Evolutionary conservation across 2,113 vertebrate genomes (phyloP).

Genomic region (Hemichromis elongatus): DNA sequence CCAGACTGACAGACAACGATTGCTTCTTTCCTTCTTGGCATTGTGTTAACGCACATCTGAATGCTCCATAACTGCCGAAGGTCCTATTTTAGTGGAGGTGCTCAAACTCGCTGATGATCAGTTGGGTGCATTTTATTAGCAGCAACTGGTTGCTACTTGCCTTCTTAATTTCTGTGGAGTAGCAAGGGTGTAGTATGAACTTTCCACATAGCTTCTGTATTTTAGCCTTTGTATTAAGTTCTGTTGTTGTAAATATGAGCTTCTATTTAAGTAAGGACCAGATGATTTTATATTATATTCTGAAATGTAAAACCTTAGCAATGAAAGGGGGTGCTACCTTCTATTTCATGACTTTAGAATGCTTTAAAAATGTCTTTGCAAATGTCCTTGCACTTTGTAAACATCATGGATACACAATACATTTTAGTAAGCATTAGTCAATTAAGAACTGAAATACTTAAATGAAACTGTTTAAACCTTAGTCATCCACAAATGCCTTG

Average conservation of each 20-base stretch:
- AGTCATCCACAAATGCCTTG: not conserved
- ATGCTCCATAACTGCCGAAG: not conserved
- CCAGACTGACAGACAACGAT: not conserved
- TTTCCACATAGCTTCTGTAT: not conserved
- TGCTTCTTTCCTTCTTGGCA: not conserved
- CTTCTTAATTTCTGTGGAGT: not conserved
- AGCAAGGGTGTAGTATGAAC: not conserved
- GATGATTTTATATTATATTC: not conserved
- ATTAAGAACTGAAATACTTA: not conserved
- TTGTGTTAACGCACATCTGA: not conserved
- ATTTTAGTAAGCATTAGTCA: not conserved
- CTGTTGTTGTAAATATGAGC: not conserved
- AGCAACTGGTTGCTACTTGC: not conserved
- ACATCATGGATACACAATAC: not conserved
- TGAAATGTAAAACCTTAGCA: not conserved
- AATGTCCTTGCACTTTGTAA: not conserved
- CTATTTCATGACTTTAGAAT: not conserved
- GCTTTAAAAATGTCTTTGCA: not conserved
- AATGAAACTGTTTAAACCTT: not conserved
- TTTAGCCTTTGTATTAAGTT: not conserved
- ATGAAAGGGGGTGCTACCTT: not conserved
- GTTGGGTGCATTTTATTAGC: not conserved
- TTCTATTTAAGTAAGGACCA: not conserved
- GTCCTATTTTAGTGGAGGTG: not conserved
- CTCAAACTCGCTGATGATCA: not conserved